phyloP scores from a whole-genome alignment of 2,888 invertebrate genomes.

The Cristatella mucedo region DNA sequence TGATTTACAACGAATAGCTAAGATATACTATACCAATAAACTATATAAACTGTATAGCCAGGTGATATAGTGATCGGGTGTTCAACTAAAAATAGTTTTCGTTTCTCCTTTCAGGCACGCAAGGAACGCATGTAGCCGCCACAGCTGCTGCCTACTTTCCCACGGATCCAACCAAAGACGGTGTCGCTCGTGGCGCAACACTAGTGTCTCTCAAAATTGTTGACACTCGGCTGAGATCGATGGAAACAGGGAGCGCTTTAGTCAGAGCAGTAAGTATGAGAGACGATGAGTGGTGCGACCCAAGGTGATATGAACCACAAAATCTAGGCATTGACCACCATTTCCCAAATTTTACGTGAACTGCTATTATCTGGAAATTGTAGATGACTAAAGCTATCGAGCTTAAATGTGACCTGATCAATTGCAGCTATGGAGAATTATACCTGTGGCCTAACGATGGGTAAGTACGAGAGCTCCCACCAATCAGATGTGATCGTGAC shows the following conservation, averaged over 20 bases:
- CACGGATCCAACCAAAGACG: slow-evolving; percentile 69
- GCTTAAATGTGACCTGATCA: slow-evolving; percentile 59
- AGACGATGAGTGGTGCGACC: too few species aligned
- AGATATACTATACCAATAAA: too few species aligned
- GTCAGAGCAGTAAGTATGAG: slow-evolving; percentile 70
- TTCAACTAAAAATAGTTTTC: too few species aligned
- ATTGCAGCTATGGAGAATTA: slow-evolving; percentile 96
- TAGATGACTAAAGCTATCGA: slow-evolving; percentile 42
- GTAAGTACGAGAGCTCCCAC: too few species aligned
- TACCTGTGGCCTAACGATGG: slow-evolving; percentile 78
- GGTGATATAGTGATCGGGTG: too few species aligned
- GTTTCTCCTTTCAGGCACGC: slow-evolving; percentile 63
- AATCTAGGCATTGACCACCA: too few species aligned
- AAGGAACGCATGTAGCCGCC: slow-evolving; percentile 92
- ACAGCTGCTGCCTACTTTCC: slow-evolving; percentile 83
- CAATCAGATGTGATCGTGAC: too few species aligned
- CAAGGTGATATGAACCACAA: too few species aligned
- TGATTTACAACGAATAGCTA: too few species aligned
- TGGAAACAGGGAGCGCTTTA: slow-evolving; percentile 90
- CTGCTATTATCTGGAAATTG: too few species aligned
- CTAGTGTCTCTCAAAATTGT: slow-evolving; percentile 76
- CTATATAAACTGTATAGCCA: too few species aligned
- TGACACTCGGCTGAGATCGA: slow-evolving; percentile 74
- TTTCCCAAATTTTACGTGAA: too few species aligned
- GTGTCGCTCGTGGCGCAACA: slow-evolving; percentile 89